Evolutionary conservation across 92 coral and sea anemone species (phyloP).

Genomic region (Muricea muricata): DNA sequence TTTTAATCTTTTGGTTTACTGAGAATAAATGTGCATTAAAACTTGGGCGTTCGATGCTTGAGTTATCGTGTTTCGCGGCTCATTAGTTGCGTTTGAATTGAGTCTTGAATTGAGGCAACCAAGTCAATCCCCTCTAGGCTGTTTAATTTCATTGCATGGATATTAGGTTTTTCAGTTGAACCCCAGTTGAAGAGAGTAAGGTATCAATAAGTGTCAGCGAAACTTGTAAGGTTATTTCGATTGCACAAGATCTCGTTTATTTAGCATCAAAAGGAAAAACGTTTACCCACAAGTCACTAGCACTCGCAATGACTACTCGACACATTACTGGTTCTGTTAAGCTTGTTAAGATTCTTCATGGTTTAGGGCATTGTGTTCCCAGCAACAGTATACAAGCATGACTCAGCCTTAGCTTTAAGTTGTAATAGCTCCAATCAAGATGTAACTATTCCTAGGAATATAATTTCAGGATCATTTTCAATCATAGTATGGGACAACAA

Average conservation of each 20-base stretch:
- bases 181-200: background rate
- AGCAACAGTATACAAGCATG: conserved; percentile 7
- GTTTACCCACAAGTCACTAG: conserved; percentile 14
- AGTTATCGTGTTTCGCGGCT: too few relatives aligned
- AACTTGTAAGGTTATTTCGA: background rate
- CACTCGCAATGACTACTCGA: too few relatives aligned
- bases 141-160: conserved; percentile 20
- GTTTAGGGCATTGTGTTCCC: conserved; percentile 20
- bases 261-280: background rate
- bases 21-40: too few relatives aligned
- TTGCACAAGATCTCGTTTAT: conserved; percentile 12
- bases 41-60: too few relatives aligned
- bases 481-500: background rate
- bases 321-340: conserved; percentile 12
- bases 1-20: too few relatives aligned
- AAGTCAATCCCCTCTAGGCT: background rate
- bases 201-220: background rate
- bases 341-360: conserved; percentile 12
- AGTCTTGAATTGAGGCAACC: too few relatives aligned
- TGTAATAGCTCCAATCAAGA: background rate
- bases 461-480: background rate
- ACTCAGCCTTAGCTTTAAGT: conserved; percentile 6
- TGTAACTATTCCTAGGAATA: background rate
- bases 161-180: background rate
- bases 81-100: too few relatives aligned